Evolutionary conservation across 2,888 invertebrate species (phyloP).

Genomic region (Eristalis arbustorum): DNA sequence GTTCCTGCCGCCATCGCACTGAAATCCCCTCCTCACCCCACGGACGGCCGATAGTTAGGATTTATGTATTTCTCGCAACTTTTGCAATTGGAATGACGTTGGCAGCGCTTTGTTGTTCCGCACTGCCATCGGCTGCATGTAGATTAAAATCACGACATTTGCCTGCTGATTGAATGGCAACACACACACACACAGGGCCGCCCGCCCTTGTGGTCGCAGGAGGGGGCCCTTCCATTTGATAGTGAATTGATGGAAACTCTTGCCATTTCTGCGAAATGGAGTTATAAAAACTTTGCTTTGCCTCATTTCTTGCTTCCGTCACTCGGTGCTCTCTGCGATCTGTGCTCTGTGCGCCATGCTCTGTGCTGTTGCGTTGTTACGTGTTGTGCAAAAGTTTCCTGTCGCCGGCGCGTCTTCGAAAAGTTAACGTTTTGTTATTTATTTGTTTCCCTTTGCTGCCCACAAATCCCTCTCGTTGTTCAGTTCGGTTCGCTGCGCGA

Average conservation of each 20-base stretch:
- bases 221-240: not conserved
- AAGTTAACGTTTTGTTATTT: conserved; percentile 12
- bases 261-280: not conserved
- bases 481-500: not conserved
- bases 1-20: not conserved
- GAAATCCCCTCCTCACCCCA: not conserved
- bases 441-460: not conserved
- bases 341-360: not conserved
- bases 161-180: conserved; percentile 27
- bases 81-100: conserved; percentile 16
- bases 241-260: not conserved
- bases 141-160: conserved; percentile 17
- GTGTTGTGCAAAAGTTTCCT: conserved; percentile 4
- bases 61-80: conserved; percentile 18
- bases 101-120: conserved; percentile 25
- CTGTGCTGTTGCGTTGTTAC: no score
- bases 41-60: not conserved
- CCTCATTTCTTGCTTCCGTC: conserved; percentile 9
- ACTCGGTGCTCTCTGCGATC: not conserved
- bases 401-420: conserved; percentile 6
- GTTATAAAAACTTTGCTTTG: conserved; percentile 20
- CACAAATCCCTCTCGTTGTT: not conserved
- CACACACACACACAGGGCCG: not conserved
- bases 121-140: conserved; percentile 17
- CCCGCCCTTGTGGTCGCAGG: not conserved